Percentiles rank a stretch among this genome's conserved stretches.
Evolutionary conservation across 2,113 vertebrate genomes (phyloP).

Genomic region (Urocolius indicus): DNA sequence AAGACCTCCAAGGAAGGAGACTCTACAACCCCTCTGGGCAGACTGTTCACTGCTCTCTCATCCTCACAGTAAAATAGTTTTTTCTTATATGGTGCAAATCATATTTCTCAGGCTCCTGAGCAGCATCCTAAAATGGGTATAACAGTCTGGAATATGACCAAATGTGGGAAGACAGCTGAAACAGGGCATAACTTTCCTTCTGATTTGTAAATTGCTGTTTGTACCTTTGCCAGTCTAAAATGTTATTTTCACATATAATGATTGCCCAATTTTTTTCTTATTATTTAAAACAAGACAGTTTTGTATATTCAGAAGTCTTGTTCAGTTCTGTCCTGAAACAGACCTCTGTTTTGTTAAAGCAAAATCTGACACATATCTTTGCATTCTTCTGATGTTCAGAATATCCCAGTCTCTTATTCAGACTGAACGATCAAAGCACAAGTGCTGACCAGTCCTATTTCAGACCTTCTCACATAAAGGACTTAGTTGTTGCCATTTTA

Average conservation of each 20-base stretch:
- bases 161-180: background rate
- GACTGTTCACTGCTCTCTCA: too few relatives aligned
- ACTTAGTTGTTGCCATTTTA: background rate
- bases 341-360: background rate
- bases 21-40: too few relatives aligned
- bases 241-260: background rate
- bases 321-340: background rate
- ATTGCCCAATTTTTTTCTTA: background rate
- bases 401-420: background rate
- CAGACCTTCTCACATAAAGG: background rate
- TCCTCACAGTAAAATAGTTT: too few relatives aligned
- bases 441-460: background rate
- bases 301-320: background rate
- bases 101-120: background rate
- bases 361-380: background rate
- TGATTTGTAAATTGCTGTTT: background rate
- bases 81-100: background rate
- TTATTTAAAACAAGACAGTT: background rate
- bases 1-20: too few relatives aligned
- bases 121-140: background rate
- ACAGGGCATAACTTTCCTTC: background rate
- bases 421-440: background rate
- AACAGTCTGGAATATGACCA: background rate
- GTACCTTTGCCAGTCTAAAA: background rate
- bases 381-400: background rate